Evolutionary conservation across 2,888 invertebrate species (phyloP).

Genomic region (Taphrorychus bicolor): DNA sequence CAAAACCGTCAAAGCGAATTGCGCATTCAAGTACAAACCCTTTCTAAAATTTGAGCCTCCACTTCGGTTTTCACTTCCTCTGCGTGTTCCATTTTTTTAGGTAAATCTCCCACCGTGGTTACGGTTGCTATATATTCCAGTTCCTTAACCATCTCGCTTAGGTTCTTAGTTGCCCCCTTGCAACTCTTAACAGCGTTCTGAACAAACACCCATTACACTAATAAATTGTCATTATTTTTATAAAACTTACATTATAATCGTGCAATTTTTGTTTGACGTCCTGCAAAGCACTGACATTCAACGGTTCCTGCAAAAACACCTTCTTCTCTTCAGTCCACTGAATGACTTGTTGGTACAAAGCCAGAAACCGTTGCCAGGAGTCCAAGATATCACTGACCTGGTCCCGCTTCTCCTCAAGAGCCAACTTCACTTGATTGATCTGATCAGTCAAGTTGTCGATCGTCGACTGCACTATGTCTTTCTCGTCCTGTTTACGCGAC

Average conservation of each 20-base stretch:
- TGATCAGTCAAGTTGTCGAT: constrained; percentile 80
- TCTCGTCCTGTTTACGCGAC: constrained; percentile 79
- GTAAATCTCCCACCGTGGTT: constrained; percentile 84
- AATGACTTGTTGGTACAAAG: constrained; percentile 81
- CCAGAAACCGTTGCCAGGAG: constrained; percentile 86
- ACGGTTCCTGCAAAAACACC: constrained; percentile 78
- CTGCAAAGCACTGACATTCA: constrained; percentile 78
- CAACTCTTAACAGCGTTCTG: constrained; percentile 88
- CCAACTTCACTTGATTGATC: constrained; percentile 76
- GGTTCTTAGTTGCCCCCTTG: constrained; percentile 84
- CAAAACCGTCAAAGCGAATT: neutral
- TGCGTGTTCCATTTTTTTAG: constrained; percentile 83
- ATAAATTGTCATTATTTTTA: neutral
- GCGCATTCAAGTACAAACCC: too few species aligned
- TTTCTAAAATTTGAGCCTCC: constrained; percentile 83
- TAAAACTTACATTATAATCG: constrained; percentile 77
- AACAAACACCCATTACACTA: constrained; percentile 49
- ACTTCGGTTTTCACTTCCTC: constrained; percentile 87
- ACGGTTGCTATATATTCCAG: constrained; percentile 83
- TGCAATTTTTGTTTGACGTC: constrained; percentile 86
- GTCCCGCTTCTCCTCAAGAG: constrained; percentile 83
- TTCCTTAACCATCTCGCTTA: constrained; percentile 92
- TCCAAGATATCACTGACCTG: constrained; percentile 87
- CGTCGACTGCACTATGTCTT: constrained; percentile 76
- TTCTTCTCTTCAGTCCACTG: constrained; percentile 85